Conservation (phyloP, 2,113 vertebrate species). For the Anolis carolinensis region DNA sequence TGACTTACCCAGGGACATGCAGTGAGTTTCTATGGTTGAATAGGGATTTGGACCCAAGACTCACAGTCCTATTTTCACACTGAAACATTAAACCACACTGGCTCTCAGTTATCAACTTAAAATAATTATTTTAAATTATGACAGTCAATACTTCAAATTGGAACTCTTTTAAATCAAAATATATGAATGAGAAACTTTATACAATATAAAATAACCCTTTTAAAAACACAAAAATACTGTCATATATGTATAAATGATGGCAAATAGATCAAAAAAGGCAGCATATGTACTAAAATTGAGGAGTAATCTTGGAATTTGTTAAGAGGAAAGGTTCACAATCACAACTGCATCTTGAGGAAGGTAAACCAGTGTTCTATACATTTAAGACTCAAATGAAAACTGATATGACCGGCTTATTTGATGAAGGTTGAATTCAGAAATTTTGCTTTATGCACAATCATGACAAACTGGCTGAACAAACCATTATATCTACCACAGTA, state of each 20-base stretch:
- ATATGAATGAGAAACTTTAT: neutral
- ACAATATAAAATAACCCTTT: neutral
- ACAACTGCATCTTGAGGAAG: neutral
- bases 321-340: no score
- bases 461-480: neutral
- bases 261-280: neutral
- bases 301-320: neutral
- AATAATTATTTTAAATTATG: no score
- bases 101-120: no score
- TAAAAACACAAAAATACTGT: neutral
- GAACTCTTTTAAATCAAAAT: neutral
- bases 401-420: neutral
- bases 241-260: neutral
- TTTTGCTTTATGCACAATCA: neutral
- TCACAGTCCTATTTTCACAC: no score
- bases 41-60: no score
- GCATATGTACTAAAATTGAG: neutral
- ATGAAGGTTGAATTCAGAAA: neutral
- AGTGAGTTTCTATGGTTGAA: no score
- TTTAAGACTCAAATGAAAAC: neutral
- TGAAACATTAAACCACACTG: no score
- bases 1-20: no score
- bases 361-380: neutral
- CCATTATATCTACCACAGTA: neutral
- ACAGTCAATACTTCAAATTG: neutral